These are phyloP conservation scores for Abrostola tripartita DNA, from an alignment of 2,888 invertebrate genomes.

Conservation along the genomic window DNA sequence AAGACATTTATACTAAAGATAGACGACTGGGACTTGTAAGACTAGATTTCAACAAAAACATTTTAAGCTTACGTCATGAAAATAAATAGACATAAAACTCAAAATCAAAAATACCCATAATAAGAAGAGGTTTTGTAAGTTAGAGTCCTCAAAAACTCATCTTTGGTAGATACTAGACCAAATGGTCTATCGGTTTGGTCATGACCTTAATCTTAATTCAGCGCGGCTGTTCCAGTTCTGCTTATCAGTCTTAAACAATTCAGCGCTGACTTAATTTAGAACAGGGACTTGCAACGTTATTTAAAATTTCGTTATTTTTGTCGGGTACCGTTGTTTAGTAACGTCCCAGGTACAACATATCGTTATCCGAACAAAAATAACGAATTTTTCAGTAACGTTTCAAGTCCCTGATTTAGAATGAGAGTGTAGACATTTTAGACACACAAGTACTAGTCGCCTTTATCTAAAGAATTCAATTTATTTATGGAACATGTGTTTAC, in stretches of 20 bases:
- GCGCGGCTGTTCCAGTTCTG: neutral
- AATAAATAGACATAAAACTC: neutral
- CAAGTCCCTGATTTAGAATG: no score
- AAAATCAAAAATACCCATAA: no score
- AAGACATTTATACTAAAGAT: constrained; percentile 36
- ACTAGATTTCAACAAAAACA: neutral
- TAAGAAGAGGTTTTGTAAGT: no score
- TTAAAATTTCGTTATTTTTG: no score
- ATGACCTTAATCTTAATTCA: neutral
- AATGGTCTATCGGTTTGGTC: no score
- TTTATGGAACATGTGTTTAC: neutral
- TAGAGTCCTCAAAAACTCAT: no score
- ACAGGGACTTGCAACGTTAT: no score
- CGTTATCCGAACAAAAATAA: no score
- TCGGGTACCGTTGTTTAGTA: no score
- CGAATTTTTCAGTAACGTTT: no score
- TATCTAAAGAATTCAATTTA: neutral
- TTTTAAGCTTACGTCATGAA: neutral
- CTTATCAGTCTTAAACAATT: neutral
- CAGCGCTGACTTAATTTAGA: neutral
- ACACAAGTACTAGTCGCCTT: neutral
- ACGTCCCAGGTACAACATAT: no score
- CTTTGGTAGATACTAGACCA: no score
- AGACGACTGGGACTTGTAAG: neutral
- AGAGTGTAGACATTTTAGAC: neutral